Evolutionary conservation across 2,113 vertebrate species (phyloP).

Genomic region (Lepus europaeus): DNA sequence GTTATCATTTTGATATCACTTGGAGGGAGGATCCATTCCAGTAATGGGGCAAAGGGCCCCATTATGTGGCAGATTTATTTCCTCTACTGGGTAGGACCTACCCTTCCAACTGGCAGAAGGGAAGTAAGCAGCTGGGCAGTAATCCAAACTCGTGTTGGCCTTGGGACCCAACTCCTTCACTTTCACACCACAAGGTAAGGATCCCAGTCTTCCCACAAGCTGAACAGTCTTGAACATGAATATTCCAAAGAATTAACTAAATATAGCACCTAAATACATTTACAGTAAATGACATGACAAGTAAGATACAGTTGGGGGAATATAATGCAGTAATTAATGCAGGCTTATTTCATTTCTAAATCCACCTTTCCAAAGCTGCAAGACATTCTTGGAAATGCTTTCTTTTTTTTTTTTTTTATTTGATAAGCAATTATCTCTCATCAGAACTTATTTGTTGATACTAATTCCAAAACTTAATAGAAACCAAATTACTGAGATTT

Average conservation of each 20-base stretch:
- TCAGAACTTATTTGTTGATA: slow-evolving; percentile 23
- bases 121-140: neutral
- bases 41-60: neutral
- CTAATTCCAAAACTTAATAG: slow-evolving; percentile 36
- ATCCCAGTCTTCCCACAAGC: neutral
- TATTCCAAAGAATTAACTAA: neutral
- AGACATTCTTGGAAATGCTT: neutral
- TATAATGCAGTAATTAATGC: neutral
- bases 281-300: neutral
- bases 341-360: neutral
- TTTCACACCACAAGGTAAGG: neutral
- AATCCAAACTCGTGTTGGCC: neutral
- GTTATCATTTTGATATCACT: neutral
- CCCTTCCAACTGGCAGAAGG: neutral
- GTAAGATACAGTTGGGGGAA: neutral
- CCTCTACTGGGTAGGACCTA: neutral
- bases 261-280: neutral
- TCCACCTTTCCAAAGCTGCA: neutral
- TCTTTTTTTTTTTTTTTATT: neutral
- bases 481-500: slow-evolving; percentile 50
- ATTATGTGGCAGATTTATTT: neutral
- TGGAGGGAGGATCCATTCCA: neutral
- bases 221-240: neutral
- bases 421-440: neutral
- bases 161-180: slow-evolving; percentile 22